These are phyloP conservation scores for Hofmannophila pseudospretella DNA, from an alignment of 2,888 invertebrate species.

Conservation along the genomic window DNA sequence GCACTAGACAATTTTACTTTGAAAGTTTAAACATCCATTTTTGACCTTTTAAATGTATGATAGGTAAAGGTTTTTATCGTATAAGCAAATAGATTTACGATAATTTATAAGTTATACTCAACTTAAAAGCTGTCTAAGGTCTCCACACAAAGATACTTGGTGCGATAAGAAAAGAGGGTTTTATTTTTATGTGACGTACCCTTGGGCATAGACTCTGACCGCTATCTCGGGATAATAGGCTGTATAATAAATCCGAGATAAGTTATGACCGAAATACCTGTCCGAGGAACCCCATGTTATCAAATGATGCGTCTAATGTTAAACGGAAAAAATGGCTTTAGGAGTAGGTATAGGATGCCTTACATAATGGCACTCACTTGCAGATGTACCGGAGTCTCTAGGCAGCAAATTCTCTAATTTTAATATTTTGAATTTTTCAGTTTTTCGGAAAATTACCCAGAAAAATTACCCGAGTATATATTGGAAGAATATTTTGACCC, in stretches of 20 bases:
- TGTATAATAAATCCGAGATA: slow-evolving; percentile 2
- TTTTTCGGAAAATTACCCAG: too few relatives aligned
- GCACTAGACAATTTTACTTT: background rate
- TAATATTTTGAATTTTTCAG: too few relatives aligned
- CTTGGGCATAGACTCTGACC: background rate
- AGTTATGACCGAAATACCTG: slow-evolving; percentile 3
- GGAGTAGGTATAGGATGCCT: background rate
- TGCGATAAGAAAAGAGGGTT: slow-evolving; percentile 2
- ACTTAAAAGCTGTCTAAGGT: background rate
- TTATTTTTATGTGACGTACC: slow-evolving; percentile 1
- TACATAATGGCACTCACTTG: too few relatives aligned
- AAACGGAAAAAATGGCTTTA: too few relatives aligned
- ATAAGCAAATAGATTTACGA: slow-evolving; percentile 4
- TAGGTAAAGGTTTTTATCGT: background rate
- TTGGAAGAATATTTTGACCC: too few relatives aligned
- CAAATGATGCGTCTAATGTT: background rate
- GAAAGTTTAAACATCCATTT: slow-evolving; percentile 1
- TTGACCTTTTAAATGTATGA: background rate
- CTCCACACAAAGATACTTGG: background rate
- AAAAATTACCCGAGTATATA: too few relatives aligned
- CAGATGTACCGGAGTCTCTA: too few relatives aligned
- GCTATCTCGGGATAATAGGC: slow-evolving; percentile 4
- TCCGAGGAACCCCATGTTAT: slow-evolving; percentile 1
- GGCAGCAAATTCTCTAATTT: too few relatives aligned
- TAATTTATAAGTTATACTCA: background rate